phyloP scores from a whole-genome alignment of 2,888 invertebrate genomes.

The Selenia dentaria region DNA sequence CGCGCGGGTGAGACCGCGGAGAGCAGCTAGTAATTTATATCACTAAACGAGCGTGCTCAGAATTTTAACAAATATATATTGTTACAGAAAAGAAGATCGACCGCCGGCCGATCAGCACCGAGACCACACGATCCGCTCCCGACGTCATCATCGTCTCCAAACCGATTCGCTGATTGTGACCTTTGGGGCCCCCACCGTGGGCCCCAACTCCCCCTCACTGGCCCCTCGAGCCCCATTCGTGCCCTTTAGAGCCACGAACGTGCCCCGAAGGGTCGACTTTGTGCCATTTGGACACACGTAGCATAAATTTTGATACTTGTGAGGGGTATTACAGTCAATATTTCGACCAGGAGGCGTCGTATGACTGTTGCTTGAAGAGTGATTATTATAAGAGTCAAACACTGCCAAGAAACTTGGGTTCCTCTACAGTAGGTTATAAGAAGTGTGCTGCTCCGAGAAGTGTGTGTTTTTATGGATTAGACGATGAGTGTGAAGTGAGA shows the following conservation, averaged over 20 bases:
- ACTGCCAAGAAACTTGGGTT: slow-evolving; percentile 69
- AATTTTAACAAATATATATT: neutral
- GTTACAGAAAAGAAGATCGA: slow-evolving; percentile 74
- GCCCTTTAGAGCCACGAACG: slow-evolving; percentile 13
- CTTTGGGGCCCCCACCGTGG: slow-evolving; percentile 78
- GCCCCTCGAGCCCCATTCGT: slow-evolving; percentile 54
- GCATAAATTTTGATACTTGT: slow-evolving; percentile 62
- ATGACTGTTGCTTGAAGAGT: slow-evolving; percentile 76
- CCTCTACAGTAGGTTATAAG: slow-evolving; percentile 55
- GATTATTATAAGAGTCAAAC: slow-evolving; percentile 66
- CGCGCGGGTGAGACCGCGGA: too few species aligned
- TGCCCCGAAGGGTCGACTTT: slow-evolving; percentile 68
- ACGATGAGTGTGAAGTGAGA: slow-evolving; percentile 45
- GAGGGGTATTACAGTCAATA: slow-evolving; percentile 73
- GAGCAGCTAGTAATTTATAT: too few species aligned
- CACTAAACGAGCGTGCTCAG: too few species aligned
- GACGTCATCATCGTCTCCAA: slow-evolving; percentile 91
- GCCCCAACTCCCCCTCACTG: slow-evolving; percentile 71
- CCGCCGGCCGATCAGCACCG: slow-evolving; percentile 90
- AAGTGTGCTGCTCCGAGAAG: slow-evolving; percentile 53
- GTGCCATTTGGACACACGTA: slow-evolving; percentile 57
- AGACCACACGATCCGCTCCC: slow-evolving; percentile 95
- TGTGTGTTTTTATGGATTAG: slow-evolving; percentile 67
- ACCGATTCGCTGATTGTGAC: slow-evolving; percentile 82
- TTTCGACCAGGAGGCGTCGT: slow-evolving; percentile 62